Evolutionary conservation across 2,113 vertebrate species (phyloP), one percentile per base, ranked within the genome.

Genomic region (Bettongia penicillata): DNA sequence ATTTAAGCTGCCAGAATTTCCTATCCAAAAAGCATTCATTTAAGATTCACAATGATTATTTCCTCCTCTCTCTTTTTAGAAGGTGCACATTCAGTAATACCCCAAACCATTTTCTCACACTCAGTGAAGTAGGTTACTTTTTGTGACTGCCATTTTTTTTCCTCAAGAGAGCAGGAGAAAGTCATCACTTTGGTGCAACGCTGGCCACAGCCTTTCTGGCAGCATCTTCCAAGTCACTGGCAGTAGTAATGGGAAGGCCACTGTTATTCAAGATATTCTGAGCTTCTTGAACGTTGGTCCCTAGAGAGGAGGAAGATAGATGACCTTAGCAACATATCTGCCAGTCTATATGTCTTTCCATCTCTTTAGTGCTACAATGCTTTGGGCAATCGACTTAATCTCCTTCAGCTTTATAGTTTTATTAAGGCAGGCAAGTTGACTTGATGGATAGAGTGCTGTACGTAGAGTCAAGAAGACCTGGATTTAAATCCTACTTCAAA

Each of bases 241-340:
- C 99, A 0, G 99, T 95, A 0, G 98, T 99, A 98, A 99, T 99
- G 93, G 99, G 99, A 90, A 99, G 99, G 0, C 99, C 99, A 0
- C 99, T 99, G 96, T 99, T 99, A 0, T 14, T 98, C 97, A 99
- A 99, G 43, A 99, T 99, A 37, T 98, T 98, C 97, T 99, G 99
- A 89, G 99, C 99, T 98, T 99, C 99, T 0, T 99, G 98, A 57
- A 99, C 99, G 26, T 99, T 99, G 93, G 99, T 99, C 77, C 99
- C 99, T 99, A 51, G 9, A 97, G 97, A 91, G 90, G 14, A 55
- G 48, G 16, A 91, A 0, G 49, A 94, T 0, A 93, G 37, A 93
- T 26, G 92, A 61, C 7, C 5, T 84, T 84, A 84, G 68, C 19
- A 84, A 84, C 19, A 23, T 43, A 84, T 84, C 16, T 8, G 9